phyloP scores from a whole-genome alignment of 2,888 invertebrate genomes.

The Machimus rusticus region DNA sequence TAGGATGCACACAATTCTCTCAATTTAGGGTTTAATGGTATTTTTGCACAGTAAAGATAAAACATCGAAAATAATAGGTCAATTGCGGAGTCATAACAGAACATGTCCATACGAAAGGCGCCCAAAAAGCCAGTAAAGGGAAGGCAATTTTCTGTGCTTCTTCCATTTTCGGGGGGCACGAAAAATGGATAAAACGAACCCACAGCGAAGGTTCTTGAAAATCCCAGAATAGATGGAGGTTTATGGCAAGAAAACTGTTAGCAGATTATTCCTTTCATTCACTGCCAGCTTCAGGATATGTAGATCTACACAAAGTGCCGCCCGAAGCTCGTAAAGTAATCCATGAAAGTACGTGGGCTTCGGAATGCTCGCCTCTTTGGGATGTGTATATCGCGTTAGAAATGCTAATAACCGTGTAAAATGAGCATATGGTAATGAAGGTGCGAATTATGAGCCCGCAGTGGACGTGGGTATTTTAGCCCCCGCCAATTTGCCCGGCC shows the following conservation, averaged over 20 bases:
- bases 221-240: background rate
- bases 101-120: background rate
- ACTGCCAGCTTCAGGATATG: background rate
- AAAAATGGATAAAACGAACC: background rate
- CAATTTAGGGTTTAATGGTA: background rate
- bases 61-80: background rate
- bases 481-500: background rate
- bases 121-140: background rate
- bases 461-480: slow-evolving; percentile 4
- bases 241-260: background rate
- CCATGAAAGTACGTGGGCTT: background rate
- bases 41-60: background rate
- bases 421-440: slow-evolving; percentile 45
- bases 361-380: background rate
- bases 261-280: background rate
- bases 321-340: background rate
- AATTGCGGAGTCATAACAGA: background rate
- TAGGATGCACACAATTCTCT: background rate
- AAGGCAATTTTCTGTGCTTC: background rate
- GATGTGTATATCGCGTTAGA: background rate
- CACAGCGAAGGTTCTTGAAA: background rate
- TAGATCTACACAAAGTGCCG: background rate
- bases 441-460: slow-evolving; percentile 47
- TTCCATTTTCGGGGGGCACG: background rate
- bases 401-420: slow-evolving; percentile 2